Percentiles rank a stretch among this genome's conserved stretches.
Evolutionary conservation across 2,797 vertebrate species (phyloP).

Genomic region (Helarctos malayanus): DNA sequence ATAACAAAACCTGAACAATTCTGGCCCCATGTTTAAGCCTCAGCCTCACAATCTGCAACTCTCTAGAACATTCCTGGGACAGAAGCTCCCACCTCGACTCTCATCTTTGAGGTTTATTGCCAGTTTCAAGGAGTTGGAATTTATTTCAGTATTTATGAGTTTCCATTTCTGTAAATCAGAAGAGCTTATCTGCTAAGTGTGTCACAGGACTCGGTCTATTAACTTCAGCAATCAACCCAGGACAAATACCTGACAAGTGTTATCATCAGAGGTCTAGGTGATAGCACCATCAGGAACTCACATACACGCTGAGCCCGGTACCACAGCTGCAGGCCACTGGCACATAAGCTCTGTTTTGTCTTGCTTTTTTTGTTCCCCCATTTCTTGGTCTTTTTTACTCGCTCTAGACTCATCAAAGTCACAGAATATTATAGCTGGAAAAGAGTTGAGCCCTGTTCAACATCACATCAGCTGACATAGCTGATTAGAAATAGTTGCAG

Average conservation of each 20-base stretch:
- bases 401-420: background rate
- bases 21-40: background rate
- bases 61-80: background rate
- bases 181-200: conserved; percentile 59
- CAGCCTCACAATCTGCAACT: background rate
- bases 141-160: background rate
- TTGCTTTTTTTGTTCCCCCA: background rate
- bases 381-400: background rate
- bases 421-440: background rate
- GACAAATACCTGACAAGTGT: conserved; percentile 65
- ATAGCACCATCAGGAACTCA: conserved; percentile 79
- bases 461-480: background rate
- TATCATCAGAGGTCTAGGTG: conserved; percentile 62
- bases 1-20: conserved; percentile 57
- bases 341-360: background rate
- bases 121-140: background rate
- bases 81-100: background rate
- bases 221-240: conserved; percentile 53
- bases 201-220: conserved; percentile 67
- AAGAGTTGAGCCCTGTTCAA: background rate
- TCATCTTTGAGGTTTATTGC: conserved; percentile 32
- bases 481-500: background rate
- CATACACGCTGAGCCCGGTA: background rate
- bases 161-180: conserved; percentile 58
- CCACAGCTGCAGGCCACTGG: background rate